Conservation (phyloP, 1,140 invertebrate genomes). For the Meloidogyne exigua region DNA sequence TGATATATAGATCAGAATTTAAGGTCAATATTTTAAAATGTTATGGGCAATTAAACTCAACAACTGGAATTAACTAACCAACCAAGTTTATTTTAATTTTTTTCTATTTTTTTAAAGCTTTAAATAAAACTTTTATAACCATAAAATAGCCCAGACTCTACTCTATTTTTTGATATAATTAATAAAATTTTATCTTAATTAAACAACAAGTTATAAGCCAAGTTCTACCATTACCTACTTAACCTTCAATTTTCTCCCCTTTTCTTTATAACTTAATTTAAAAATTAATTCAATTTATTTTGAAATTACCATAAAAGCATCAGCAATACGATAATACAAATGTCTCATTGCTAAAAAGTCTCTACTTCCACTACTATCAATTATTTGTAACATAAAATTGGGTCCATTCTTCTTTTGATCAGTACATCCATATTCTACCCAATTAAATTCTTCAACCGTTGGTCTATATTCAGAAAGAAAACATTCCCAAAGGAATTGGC, state of each 20-base stretch:
- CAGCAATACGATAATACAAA: constrained; percentile 52
- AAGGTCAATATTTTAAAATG: too few species aligned
- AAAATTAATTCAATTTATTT: too few species aligned
- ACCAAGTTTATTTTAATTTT: not conserved
- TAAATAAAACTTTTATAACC: too few species aligned
- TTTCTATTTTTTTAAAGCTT: too few species aligned
- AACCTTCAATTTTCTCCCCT: too few species aligned
- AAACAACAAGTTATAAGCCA: not conserved
- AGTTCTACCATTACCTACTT: too few species aligned
- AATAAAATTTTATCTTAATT: too few species aligned
- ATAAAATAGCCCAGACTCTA: not conserved
- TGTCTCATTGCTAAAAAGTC: constrained; percentile 62
- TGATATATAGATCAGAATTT: too few species aligned
- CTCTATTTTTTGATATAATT: too few species aligned
- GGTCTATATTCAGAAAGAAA: constrained; percentile 55
- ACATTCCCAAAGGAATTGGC: constrained; percentile 59
- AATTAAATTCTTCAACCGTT: constrained; percentile 62
- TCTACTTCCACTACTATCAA: constrained; percentile 55
- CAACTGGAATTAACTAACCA: not conserved
- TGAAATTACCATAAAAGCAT: constrained; percentile 53
- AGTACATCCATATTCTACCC: constrained; percentile 58
- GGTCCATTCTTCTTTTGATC: constrained; percentile 14
- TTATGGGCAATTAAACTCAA: too few species aligned
- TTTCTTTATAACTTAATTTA: too few species aligned
- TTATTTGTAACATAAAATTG: constrained; percentile 34